Conservation (phyloP, 2,113 vertebrate species). For the Puma concolor region DNA sequence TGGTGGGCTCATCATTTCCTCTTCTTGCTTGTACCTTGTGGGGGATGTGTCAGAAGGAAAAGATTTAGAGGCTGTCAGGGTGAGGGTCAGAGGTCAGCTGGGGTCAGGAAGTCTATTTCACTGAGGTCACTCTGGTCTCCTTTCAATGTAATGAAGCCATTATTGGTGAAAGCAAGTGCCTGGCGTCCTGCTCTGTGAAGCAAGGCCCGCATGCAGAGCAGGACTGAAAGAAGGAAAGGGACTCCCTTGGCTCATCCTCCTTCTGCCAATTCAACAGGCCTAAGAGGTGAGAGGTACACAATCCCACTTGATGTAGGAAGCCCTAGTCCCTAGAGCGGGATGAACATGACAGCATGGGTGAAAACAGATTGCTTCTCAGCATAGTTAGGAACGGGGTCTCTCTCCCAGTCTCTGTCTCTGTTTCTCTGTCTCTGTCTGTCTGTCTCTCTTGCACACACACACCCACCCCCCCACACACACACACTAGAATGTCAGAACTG, state of each 20-base stretch:
- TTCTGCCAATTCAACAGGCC: constrained; percentile 68
- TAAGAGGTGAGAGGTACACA: constrained; percentile 54
- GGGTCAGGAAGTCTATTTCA: constrained; percentile 91
- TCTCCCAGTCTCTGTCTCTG: neutral
- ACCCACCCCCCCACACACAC: neutral
- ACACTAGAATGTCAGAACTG: neutral
- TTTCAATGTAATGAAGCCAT: constrained; percentile 91
- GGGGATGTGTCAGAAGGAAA: constrained; percentile 78
- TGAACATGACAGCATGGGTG: constrained; percentile 8
- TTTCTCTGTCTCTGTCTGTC: neutral
- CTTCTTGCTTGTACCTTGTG: constrained; percentile 71
- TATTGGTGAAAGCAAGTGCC: constrained; percentile 86
- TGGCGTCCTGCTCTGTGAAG: constrained; percentile 83
- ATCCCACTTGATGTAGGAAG: constrained; percentile 46
- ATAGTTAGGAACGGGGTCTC: neutral
- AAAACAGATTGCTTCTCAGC: constrained; percentile 29
- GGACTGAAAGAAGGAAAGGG: constrained; percentile 84
- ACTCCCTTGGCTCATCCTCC: constrained; percentile 68
- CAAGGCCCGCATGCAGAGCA: constrained; percentile 68
- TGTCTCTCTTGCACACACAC: neutral
- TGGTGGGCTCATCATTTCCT: constrained; percentile 48
- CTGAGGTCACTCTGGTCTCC: constrained; percentile 88
- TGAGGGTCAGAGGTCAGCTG: constrained; percentile 88
- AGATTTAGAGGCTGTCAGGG: constrained; percentile 91
- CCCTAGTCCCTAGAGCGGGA: constrained; percentile 21